phyloP scores from a whole-genome alignment of 1,140 invertebrate genomes.

The Sitobion miscanthi region DNA sequence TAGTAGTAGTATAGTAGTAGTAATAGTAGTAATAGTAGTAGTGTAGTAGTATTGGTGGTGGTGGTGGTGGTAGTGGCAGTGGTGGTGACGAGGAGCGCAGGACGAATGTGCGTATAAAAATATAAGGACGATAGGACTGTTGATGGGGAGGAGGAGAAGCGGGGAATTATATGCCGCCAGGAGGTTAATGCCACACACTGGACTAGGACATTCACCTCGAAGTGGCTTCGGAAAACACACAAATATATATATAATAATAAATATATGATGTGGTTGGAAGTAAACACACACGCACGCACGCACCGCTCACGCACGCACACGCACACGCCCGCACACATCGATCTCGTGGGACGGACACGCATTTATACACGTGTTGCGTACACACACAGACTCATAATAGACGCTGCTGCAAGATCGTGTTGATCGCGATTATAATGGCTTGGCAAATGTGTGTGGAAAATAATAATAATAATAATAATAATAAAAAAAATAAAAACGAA shows the following conservation, averaged over 20 bases:
- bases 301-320: not conserved
- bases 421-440: conserved; percentile 34
- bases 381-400: too few relatives aligned
- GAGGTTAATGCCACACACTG: conserved; percentile 54
- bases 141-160: not conserved
- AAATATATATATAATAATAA: not conserved
- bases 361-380: not conserved
- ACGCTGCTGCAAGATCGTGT: not conserved
- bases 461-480: not conserved
- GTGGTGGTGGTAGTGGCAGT: too few relatives aligned
- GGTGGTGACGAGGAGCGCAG: not conserved
- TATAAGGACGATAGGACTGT: not conserved
- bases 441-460: not conserved
- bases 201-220: conserved; percentile 38
- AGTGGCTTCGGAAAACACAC: conserved; percentile 48
- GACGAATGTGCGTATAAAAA: conserved; percentile 30
- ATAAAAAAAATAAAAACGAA: conserved; percentile 19
- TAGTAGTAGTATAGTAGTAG: not conserved
- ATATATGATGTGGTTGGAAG: conserved; percentile 15
- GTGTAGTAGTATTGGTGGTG: not conserved
- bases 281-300: not conserved
- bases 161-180: conserved; percentile 42
- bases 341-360: conserved; percentile 27
- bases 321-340: not conserved
- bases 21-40: not conserved